Evolutionary conservation across 1,140 invertebrate genomes (phyloP).

Genomic region (Reticulitermes speratus): DNA sequence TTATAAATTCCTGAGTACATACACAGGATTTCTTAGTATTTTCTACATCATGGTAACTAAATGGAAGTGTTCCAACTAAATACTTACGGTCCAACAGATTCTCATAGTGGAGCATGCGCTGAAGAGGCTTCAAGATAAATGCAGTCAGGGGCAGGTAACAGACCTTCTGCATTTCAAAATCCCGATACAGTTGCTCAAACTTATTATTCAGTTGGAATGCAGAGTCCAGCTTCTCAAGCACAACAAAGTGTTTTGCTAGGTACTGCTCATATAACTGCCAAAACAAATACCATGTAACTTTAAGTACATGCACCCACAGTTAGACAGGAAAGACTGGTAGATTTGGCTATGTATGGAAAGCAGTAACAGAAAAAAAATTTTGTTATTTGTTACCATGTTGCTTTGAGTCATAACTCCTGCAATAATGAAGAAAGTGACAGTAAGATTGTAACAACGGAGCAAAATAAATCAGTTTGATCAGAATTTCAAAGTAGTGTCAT

Average conservation of each 20-base stretch:
- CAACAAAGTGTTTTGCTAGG: constrained; percentile 70
- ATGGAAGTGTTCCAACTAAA: no score
- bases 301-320: background rate
- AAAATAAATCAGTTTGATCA: no score
- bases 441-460: no score
- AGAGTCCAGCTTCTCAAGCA: constrained; percentile 73
- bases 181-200: constrained; percentile 78
- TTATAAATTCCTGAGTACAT: no score
- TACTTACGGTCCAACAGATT: constrained; percentile 78
- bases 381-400: no score
- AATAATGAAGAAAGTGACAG: no score
- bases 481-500: no score
- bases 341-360: background rate
- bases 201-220: constrained; percentile 67
- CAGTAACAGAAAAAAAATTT: no score
- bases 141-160: constrained; percentile 84
- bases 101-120: constrained; percentile 84
- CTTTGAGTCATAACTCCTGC: no score
- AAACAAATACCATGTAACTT: constrained; percentile 33
- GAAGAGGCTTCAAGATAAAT: constrained; percentile 85
- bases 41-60: no score
- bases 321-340: background rate
- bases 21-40: no score
- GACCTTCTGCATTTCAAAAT: constrained; percentile 83
- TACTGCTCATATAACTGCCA: constrained; percentile 77